These are phyloP conservation scores for Drosophila sturtevanti DNA, from an alignment of 1,140 invertebrate species.

Conservation along the genomic window DNA sequence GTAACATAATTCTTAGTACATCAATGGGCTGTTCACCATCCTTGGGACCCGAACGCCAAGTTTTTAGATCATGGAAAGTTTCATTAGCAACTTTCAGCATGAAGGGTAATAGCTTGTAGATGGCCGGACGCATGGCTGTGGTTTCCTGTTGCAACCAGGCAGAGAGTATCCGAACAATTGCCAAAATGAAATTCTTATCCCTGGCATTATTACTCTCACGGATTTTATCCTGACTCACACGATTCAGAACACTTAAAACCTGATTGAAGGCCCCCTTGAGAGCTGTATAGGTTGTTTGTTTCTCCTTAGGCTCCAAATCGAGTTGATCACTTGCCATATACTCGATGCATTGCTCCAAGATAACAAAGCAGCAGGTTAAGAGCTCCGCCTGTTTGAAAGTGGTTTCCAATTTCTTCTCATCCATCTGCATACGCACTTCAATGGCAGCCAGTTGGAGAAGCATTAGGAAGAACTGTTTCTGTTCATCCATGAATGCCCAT, in stretches of 20 bases:
- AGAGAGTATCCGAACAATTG: constrained; percentile 91
- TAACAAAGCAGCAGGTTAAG: constrained; percentile 91
- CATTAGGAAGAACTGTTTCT: constrained; percentile 92
- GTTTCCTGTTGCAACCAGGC: constrained; percentile 96
- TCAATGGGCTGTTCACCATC: constrained; percentile 87
- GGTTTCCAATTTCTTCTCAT: constrained; percentile 92
- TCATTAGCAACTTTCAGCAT: constrained; percentile 91
- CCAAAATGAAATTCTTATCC: constrained; percentile 91
- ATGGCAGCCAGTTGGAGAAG: constrained; percentile 94
- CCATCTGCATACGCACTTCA: constrained; percentile 95
- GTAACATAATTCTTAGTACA: constrained; percentile 91
- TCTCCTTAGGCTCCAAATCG: constrained; percentile 94
- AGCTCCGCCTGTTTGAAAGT: constrained; percentile 90
- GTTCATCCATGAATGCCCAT: constrained; percentile 90
- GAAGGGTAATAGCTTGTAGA: constrained; percentile 91
- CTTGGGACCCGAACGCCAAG: constrained; percentile 84
- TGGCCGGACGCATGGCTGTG: constrained; percentile 92
- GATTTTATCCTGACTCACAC: constrained; percentile 89
- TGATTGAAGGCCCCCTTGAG: constrained; percentile 94
- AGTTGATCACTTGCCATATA: constrained; percentile 92
- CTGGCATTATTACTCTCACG: constrained; percentile 85
- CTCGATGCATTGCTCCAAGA: constrained; percentile 91
- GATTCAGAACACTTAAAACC: constrained; percentile 89
- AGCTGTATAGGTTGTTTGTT: constrained; percentile 94
- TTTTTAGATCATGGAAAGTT: constrained; percentile 89